Conservation (phyloP, 2,113 vertebrate species). For the Planiliza haematocheilus region DNA sequence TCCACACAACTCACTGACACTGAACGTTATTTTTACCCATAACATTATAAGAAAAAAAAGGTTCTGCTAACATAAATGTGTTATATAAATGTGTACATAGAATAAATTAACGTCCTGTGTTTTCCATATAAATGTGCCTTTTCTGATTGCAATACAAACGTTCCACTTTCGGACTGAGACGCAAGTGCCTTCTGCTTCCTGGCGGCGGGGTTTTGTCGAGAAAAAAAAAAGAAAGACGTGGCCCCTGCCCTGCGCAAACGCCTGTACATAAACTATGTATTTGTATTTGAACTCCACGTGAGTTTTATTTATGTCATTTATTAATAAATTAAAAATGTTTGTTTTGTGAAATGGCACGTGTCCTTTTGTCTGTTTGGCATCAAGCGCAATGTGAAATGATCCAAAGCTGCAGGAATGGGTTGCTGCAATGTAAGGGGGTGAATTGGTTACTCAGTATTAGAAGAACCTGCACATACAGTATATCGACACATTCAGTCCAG, state of each 20-base stretch:
- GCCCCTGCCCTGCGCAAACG: slow-evolving; percentile 25
- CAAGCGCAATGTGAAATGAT: neutral
- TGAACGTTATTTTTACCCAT: slow-evolving; percentile 38
- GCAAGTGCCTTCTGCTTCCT: slow-evolving; percentile 62
- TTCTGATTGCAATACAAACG: slow-evolving; percentile 55
- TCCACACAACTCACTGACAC: slow-evolving; percentile 12
- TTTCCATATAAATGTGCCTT: slow-evolving; percentile 64
- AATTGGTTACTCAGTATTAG: no score
- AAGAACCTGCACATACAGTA: no score
- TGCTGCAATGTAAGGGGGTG: no score
- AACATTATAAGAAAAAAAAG: slow-evolving; percentile 39
- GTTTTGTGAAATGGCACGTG: slow-evolving; percentile 62
- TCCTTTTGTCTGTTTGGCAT: neutral
- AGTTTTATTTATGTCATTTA: slow-evolving; percentile 87
- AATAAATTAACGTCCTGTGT: slow-evolving; percentile 78
- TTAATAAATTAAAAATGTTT: slow-evolving; percentile 84
- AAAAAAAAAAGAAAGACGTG: neutral
- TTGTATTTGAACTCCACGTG: slow-evolving; percentile 78
- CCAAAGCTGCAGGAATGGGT: neutral
- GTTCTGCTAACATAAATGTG: slow-evolving; percentile 72
- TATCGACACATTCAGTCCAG: neutral
- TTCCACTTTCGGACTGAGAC: slow-evolving; percentile 34
- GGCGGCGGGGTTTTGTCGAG: slow-evolving; percentile 36
- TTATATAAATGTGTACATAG: slow-evolving; percentile 85
- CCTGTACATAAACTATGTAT: slow-evolving; percentile 84